Evolutionary conservation across 2,888 invertebrate genomes (phyloP), one percentile per base, ranked within the genome.

Genomic region (Melinaea marsaeus): DNA sequence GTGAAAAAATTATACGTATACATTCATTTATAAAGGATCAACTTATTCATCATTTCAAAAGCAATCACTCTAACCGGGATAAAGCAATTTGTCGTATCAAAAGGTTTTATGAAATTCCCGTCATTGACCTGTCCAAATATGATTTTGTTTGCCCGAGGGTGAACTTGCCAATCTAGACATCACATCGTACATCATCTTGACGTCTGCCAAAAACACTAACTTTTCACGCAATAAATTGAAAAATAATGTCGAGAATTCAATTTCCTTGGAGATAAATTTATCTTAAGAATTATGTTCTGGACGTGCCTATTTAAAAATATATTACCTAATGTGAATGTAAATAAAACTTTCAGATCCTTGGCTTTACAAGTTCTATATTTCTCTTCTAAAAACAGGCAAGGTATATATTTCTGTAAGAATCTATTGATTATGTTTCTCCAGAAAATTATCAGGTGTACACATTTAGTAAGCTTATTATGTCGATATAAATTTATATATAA

Each of bases 181-280:
- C 74, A 72, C 69, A 64, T 79, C 80, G 76, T 85, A 76, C 76
- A 84, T 86, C 84, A 86, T 79, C 73, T 72, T 74, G 81, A 81
- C 82, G 83, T 80, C 80, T 85, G 85, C 78, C 86, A 84, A 84
- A 84, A 83, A 75, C 84, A 84, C 75, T 79, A 78, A 79, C 79
- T 78, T 84, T 79, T 78, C 78, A 78, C 72, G 71, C 72, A 73
- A 73, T 67, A 74, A 78, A 81, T 81, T 75, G 73, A 69, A 60
- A 69, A 71, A 62, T 65, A 72, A 73, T 72, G 73, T 72, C 71
- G 67, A 64, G 66, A 67, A 70, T 67, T 71, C 72, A 73, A 74
- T 74, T 72, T 74, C 71, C 68, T 65, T 60, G 59, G 58, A 47
- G 59, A 55, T 61, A 60, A 60, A 55, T 46, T 55, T 45, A 34